phyloP scores from a whole-genome alignment of 2,113 vertebrate genomes.

The Percina caprodes region DNA sequence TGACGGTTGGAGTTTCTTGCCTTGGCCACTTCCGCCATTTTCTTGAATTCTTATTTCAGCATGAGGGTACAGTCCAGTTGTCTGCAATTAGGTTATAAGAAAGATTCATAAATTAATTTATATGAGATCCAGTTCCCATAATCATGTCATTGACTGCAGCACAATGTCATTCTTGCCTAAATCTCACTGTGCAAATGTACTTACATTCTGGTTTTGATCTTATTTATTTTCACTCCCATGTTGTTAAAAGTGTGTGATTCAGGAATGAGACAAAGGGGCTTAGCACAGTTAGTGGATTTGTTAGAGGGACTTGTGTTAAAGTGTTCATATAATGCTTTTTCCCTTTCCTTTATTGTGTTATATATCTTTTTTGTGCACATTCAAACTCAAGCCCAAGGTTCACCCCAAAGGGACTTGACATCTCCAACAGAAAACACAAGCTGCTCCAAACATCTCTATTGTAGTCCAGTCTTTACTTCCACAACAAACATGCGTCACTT shows the following conservation, averaged over 20 bases:
- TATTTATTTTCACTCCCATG: background rate
- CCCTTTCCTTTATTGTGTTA: too few relatives aligned
- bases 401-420: too few relatives aligned
- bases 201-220: background rate
- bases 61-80: background rate
- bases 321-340: too few relatives aligned
- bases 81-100: slow-evolving; percentile 8
- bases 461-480: too few relatives aligned
- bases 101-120: slow-evolving; percentile 12
- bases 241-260: background rate
- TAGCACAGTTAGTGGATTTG: background rate
- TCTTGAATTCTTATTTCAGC: slow-evolving; percentile 6
- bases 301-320: background rate
- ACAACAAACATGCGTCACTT: too few relatives aligned
- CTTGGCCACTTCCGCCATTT: slow-evolving; percentile 11
- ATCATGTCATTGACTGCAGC: slow-evolving; percentile 9
- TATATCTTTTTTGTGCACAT: too few relatives aligned
- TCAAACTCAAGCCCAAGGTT: too few relatives aligned
- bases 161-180: background rate
- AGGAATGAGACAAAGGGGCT: background rate
- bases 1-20: slow-evolving; percentile 9
- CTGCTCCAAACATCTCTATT: too few relatives aligned
- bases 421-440: too few relatives aligned
- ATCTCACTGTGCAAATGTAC: background rate
- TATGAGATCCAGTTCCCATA: slow-evolving; percentile 2